These are phyloP conservation scores for Pteronotus mesoamericanus DNA, from an alignment of 2,797 vertebrate genomes.

Conservation along the genomic window DNA sequence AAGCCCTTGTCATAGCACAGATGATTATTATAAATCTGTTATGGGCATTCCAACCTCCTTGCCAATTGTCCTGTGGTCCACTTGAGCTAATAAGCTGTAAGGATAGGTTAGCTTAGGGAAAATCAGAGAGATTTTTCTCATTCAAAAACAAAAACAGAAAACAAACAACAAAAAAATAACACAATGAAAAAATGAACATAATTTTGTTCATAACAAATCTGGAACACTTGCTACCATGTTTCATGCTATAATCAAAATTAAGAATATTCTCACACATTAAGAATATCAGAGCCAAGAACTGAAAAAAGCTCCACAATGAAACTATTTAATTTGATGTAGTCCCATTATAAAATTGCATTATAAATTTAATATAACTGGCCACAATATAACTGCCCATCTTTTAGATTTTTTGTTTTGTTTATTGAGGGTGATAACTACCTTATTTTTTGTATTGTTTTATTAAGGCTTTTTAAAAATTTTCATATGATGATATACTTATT, in stretches of 20 bases:
- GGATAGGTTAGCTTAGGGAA: neutral
- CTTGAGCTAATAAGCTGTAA: neutral
- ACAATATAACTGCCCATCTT: neutral
- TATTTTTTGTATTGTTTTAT: neutral
- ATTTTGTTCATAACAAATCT: neutral
- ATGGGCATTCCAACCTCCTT: neutral
- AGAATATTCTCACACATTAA: neutral
- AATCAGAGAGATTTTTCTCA: neutral
- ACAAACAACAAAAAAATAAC: neutral
- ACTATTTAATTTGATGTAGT: too few relatives aligned
- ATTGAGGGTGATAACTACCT: neutral
- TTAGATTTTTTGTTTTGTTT: neutral
- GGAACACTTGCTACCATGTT: neutral
- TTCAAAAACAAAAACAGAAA: neutral
- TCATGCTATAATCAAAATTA: neutral
- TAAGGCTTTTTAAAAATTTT: neutral
- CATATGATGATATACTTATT: too few relatives aligned
- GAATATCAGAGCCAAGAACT: neutral
- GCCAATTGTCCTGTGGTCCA: neutral
- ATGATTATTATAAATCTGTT: neutral
- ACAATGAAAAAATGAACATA: neutral
- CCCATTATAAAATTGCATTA: too few relatives aligned
- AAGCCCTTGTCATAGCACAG: neutral
- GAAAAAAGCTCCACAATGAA: neutral
- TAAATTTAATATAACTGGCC: neutral